Conservation (phyloP, 2,888 invertebrate species). For the Pachymerium ferrugineum region DNA sequence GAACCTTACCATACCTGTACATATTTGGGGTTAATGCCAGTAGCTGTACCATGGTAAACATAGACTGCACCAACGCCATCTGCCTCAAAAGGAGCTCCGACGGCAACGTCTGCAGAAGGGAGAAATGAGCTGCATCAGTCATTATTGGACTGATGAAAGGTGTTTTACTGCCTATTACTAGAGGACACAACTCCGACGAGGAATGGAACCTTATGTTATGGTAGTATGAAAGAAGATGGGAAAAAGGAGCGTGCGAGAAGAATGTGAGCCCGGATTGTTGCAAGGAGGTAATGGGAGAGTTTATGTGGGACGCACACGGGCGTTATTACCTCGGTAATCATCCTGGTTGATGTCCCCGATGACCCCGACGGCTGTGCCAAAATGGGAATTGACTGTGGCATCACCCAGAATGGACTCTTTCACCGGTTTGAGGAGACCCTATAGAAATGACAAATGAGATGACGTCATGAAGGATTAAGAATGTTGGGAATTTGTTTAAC, state of each 20-base stretch:
- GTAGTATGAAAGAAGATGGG: background rate
- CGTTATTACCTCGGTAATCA: background rate
- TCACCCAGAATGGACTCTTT: background rate
- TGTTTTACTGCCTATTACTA: slow-evolving; percentile 13
- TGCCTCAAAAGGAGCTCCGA: background rate
- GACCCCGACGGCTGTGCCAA: background rate
- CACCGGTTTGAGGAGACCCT: background rate
- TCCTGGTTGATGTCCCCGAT: background rate
- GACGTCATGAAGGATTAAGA: too few species aligned
- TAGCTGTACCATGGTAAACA: background rate
- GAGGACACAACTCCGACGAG: background rate
- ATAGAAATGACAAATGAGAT: too few species aligned
- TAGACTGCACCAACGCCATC: background rate
- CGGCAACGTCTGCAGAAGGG: background rate
- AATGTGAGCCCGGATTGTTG: background rate
- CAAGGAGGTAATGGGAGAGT: too few species aligned
- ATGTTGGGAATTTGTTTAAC: too few species aligned
- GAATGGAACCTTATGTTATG: background rate
- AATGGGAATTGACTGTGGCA: background rate
- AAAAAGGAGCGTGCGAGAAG: background rate
- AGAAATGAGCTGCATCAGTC: background rate
- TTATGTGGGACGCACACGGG: background rate
- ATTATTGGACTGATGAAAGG: slow-evolving; percentile 9
- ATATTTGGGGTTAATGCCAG: background rate
- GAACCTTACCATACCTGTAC: background rate